Conservation (phyloP, 2,797 vertebrate genomes). For the Sus cebifrons region DNA sequence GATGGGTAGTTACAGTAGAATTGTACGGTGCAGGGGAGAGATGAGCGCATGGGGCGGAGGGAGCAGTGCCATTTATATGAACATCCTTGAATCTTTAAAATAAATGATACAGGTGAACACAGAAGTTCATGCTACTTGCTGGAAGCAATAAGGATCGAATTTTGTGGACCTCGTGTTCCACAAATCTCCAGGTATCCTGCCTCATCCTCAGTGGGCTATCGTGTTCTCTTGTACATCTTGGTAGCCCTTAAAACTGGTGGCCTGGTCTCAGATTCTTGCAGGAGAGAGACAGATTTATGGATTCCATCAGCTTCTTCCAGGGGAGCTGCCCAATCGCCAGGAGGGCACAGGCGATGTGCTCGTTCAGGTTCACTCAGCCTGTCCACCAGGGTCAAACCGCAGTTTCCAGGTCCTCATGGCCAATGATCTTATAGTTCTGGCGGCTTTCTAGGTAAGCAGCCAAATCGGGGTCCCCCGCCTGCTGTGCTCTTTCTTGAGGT, state of each 20-base stretch:
- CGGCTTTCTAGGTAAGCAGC: conserved; percentile 93
- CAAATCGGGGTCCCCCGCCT: conserved; percentile 95
- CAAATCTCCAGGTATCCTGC: conserved; percentile 87
- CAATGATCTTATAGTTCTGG: conserved; percentile 90
- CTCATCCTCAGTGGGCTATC: conserved; percentile 88
- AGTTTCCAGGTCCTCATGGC: conserved; percentile 97
- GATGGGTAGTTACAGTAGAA: conserved; percentile 76
- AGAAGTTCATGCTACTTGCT: conserved; percentile 93
- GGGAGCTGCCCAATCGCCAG: conserved; percentile 67
- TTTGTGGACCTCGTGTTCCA: conserved; percentile 88
- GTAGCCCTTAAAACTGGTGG: conserved; percentile 91
- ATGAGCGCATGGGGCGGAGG: conserved; percentile 56
- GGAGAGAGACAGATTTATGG: conserved; percentile 81
- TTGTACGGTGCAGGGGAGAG: not conserved
- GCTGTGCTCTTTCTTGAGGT: conserved; percentile 94
- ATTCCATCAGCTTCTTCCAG: conserved; percentile 89
- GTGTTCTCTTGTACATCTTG: conserved; percentile 85
- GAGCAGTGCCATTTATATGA: conserved; percentile 71
- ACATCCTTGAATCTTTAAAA: conserved; percentile 86
- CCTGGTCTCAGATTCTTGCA: conserved; percentile 89
- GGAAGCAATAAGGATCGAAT: conserved; percentile 89
- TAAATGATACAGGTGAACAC: conserved; percentile 90
- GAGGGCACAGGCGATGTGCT: conserved; percentile 80
- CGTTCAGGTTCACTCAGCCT: conserved; percentile 64
- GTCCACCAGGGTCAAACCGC: conserved; percentile 94